A percentile compares a stretch with the other conserved stretches of the same genome.
Conservation (phyloP, 2,113 vertebrate genomes). For the Phycodurus eques region DNA sequence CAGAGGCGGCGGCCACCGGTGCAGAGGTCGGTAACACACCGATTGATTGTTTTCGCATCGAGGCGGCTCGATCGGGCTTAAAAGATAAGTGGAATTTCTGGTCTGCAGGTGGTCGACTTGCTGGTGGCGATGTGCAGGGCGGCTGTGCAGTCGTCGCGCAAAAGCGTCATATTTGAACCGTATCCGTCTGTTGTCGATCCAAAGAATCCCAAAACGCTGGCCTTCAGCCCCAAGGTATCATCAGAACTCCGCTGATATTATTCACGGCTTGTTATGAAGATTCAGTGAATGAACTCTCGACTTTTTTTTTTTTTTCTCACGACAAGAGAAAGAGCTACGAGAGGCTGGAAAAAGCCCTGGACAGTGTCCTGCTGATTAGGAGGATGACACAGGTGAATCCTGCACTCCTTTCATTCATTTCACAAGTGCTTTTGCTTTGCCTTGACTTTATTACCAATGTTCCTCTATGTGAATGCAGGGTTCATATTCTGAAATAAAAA, state of each 20-base stretch:
- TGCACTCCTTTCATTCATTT: background rate
- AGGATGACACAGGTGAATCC: constrained; percentile 89
- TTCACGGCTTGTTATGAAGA: background rate
- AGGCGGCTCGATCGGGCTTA: background rate
- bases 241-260: background rate
- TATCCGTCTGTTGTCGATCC: constrained; percentile 95
- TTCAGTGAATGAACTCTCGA: background rate
- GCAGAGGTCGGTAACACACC: constrained; percentile 80
- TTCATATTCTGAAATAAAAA: constrained; percentile 92
- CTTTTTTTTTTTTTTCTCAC: background rate
- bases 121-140: constrained; percentile 96
- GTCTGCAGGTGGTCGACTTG: constrained; percentile 86
- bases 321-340: constrained; percentile 93
- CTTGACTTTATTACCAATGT: constrained; percentile 3
- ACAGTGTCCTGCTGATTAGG: constrained; percentile 88
- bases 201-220: constrained; percentile 86
- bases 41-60: background rate
- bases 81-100: constrained; percentile 4
- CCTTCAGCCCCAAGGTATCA: constrained; percentile 91
- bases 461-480: constrained; percentile 71
- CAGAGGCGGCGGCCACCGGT: constrained; percentile 91
- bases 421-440: background rate
- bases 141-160: constrained; percentile 91
- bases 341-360: constrained; percentile 89
- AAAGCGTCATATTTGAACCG: constrained; percentile 95